Conservation (phyloP, 2,113 vertebrate species). For the Polyodon spathula region DNA sequence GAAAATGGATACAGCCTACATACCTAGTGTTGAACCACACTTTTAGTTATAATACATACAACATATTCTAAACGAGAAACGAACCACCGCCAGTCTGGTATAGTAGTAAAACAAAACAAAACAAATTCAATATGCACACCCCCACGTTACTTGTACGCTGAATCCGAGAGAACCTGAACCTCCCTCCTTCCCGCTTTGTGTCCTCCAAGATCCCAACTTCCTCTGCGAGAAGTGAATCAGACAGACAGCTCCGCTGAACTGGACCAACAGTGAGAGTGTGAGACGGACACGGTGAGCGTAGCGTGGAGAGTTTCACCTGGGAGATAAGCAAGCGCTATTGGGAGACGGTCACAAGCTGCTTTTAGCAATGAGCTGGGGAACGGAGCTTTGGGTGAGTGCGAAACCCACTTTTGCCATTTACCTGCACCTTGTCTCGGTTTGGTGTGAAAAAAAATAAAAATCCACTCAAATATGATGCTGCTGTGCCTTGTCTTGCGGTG, state of each 20-base stretch:
- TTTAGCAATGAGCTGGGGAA: constrained; percentile 37
- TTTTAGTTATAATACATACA: too few species aligned
- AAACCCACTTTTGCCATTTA: neutral
- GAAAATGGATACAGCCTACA: too few species aligned
- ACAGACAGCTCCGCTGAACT: constrained; percentile 16
- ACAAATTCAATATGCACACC: too few species aligned
- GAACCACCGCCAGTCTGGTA: too few species aligned
- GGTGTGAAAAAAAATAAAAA: neutral
- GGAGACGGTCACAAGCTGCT: constrained; percentile 13
- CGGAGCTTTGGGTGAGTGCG: constrained; percentile 37
- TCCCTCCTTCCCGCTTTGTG: constrained; percentile 16
- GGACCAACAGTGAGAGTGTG: constrained; percentile 16
- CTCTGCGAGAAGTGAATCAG: constrained; percentile 20
- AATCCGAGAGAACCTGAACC: constrained; percentile 14
- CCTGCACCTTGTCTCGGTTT: neutral
- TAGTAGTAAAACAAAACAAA: too few species aligned
- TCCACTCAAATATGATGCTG: neutral
- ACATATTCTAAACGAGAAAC: too few species aligned
- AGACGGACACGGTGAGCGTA: constrained; percentile 9
- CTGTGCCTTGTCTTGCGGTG: neutral
- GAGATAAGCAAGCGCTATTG: constrained; percentile 14
- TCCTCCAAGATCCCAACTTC: constrained; percentile 27
- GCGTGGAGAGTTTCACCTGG: constrained; percentile 18
- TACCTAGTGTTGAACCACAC: too few species aligned
- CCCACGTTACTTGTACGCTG: too few species aligned